These are phyloP conservation scores for Melanotaenia pygmaea DNA, from an alignment of 2,797 vertebrate genomes.

Conservation along the genomic window DNA sequence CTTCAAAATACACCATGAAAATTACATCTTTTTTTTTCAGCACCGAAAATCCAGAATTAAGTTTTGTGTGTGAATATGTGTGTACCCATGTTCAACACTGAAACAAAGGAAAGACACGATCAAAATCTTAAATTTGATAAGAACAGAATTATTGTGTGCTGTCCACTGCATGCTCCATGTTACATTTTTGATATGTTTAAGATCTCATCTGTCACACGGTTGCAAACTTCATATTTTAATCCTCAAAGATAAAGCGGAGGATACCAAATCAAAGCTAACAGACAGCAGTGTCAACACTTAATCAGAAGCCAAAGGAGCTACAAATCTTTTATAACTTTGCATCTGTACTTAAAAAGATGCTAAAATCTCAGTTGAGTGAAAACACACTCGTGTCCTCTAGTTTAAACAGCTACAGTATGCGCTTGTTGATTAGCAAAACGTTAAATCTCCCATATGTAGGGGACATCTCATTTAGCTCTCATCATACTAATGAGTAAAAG, in stretches of 20 bases:
- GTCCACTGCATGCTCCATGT: no score
- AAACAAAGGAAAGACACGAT: no score
- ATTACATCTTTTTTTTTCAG: background rate
- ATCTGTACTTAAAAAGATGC: background rate
- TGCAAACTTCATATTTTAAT: no score
- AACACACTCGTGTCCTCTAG: conserved; percentile 5
- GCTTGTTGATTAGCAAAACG: conserved; percentile 19
- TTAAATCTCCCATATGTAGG: conserved; percentile 12
- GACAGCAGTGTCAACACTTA: background rate
- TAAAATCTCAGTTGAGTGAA: conserved; percentile 3
- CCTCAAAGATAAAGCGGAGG: background rate
- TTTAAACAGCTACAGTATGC: conserved; percentile 21
- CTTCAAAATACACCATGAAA: background rate
- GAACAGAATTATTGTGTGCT: no score
- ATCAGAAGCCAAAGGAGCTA: background rate
- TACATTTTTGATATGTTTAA: no score
- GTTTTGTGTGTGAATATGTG: background rate
- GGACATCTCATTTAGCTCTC: background rate
- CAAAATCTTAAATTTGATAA: no score
- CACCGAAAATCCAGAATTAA: background rate
- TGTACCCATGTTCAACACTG: no score
- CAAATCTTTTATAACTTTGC: background rate
- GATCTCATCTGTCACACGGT: no score
- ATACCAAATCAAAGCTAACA: background rate
- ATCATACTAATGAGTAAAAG: conserved; percentile 5